Conservation (phyloP, 2,797 vertebrate species). For the Vespertilio murinus region DNA sequence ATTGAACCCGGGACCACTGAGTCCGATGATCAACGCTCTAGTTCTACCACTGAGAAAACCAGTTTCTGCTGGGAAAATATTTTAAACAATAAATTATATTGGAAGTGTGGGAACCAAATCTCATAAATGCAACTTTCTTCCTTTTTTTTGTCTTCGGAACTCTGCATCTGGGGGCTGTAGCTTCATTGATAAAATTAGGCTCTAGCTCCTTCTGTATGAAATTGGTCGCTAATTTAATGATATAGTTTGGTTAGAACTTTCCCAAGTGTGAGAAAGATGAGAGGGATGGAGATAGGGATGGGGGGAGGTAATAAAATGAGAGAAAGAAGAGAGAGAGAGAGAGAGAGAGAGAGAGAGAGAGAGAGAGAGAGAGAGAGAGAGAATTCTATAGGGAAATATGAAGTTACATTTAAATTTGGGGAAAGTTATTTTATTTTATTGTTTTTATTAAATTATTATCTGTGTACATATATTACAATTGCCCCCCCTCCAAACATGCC, state of each 20-base stretch:
- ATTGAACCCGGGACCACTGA: too few species aligned
- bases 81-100: not conserved
- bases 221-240: not conserved
- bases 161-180: not conserved
- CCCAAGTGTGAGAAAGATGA: not conserved
- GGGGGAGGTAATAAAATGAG: too few species aligned
- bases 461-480: too few species aligned
- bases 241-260: not conserved
- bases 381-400: not conserved
- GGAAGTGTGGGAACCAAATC: not conserved
- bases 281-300: not conserved
- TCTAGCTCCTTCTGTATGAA: conserved; percentile 1
- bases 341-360: too few species aligned
- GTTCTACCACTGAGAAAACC: too few species aligned
- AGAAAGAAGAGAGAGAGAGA: too few species aligned
- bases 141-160: not conserved
- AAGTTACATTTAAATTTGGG: not conserved
- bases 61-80: not conserved
- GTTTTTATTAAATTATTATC: too few species aligned
- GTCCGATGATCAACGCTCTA: too few species aligned
- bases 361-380: not conserved
- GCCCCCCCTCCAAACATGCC: too few species aligned
- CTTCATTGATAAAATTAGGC: not conserved
- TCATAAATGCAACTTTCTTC: not conserved
- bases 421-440: too few species aligned